Percentiles rank a stretch among this genome's conserved stretches.
These are phyloP conservation scores for Synanthedon tipuliformis DNA, from an alignment of 2,888 invertebrate species.

Conservation along the genomic window DNA sequence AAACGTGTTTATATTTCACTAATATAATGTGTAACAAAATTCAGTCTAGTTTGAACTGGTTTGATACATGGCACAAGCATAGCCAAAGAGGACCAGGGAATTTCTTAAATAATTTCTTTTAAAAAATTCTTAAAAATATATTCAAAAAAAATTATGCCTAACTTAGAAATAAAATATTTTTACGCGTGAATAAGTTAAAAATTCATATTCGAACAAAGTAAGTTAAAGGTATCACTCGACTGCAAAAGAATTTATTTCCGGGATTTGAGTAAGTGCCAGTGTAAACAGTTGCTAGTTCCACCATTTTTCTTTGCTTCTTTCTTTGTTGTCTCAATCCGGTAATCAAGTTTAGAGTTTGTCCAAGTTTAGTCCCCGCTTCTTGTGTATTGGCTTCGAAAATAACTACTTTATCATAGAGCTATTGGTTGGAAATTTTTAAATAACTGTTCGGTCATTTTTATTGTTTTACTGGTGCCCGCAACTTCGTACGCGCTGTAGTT, in stretches of 20 bases:
- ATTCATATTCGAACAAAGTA: neutral
- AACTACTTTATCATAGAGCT: neutral
- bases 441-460: neutral
- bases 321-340: constrained; percentile 50
- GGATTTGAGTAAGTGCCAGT: constrained; percentile 32
- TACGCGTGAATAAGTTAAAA: too few relatives aligned
- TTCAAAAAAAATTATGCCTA: too few relatives aligned
- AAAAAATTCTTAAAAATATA: too few relatives aligned
- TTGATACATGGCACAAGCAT: too few relatives aligned
- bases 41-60: too few relatives aligned
- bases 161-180: too few relatives aligned
- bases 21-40: too few relatives aligned
- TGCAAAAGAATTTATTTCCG: constrained; percentile 29
- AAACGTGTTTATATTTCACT: too few relatives aligned
- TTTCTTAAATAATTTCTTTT: too few relatives aligned
- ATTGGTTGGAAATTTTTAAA: neutral
- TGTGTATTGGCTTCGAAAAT: neutral
- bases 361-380: constrained; percentile 27
- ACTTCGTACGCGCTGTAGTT: too few relatives aligned
- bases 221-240: constrained; percentile 4
- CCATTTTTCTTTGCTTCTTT: constrained; percentile 51
- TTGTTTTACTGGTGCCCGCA: too few relatives aligned
- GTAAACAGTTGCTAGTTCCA: constrained; percentile 40
- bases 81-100: too few relatives aligned
- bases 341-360: constrained; percentile 49